Base-by-base conservation (phyloP, 2,113 vertebrate species). In the Actenoides hombroni region DNA sequence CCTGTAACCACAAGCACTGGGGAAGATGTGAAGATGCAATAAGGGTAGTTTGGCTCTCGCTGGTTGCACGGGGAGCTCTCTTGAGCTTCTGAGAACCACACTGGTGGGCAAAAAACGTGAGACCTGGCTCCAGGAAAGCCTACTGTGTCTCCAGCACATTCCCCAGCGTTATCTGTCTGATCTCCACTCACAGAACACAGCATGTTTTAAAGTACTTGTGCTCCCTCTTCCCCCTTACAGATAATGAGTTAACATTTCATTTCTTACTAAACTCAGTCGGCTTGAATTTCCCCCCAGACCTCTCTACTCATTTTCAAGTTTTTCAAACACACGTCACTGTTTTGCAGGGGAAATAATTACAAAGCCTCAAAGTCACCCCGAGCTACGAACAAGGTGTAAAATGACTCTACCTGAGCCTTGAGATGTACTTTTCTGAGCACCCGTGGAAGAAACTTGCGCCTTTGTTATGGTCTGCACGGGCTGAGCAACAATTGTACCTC, bases 371-470 rank as follows among this genome's bases (percentile, higher is more conserved):
- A 63, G 37, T 16, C 49, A 92, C 14, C 28, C 68, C 2, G 14
- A 92, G 46, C 46, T 35, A 61, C 39, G n/a, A 76, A 87, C 35
- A 71, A 77, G 20, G 26, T 74, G 29, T 11, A 85, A 84, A 85
- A 67, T 76, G 29, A 93, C 88, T 73, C 92, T 98, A 98, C 98
- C 98, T 98, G 98, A 98, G 88, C 98, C 98, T 98, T 99, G 98
- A 97, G 99, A 98, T 97, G 99, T 98, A 92, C 98, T 98, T 97
- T 99, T 99, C 88, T 98, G 98, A 81, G 98, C 93, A 71, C 98
- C 97, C 4, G 98, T 89, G 21, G 99, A 98, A 60, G 98, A 94
- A 51, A 98, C 98, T 48, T 98, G 98, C 0, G 98, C 97, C 97
- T 99, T 99, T 88, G 98, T 97, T 91, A 98, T 96, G 7, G 98